A percentile compares a stretch with the other conserved stretches of the same genome.
Evolutionary conservation across 2,888 invertebrate genomes (phyloP).

Genomic region (Drosophila yooni): DNA sequence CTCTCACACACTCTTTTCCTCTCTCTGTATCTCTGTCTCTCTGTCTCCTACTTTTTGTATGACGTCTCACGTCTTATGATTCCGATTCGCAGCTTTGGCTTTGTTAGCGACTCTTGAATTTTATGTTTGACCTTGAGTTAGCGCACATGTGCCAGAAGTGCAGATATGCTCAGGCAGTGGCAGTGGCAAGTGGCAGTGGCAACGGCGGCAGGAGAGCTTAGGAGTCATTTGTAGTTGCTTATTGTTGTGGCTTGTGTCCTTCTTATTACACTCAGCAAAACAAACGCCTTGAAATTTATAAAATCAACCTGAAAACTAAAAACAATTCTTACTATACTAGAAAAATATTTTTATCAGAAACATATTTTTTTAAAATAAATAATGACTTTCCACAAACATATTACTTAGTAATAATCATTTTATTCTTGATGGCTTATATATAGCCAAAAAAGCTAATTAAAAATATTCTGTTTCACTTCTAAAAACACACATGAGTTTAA

Average conservation of each 20-base stretch:
- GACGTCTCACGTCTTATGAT: constrained; percentile 14
- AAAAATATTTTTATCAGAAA: too few species aligned
- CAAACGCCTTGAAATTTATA: not conserved
- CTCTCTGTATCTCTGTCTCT: not conserved
- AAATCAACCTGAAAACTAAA: not conserved
- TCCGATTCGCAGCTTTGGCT: constrained; percentile 21
- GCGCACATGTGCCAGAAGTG: constrained; percentile 70
- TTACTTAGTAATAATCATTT: too few species aligned
- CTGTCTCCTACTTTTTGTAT: not conserved
- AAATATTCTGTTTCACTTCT: too few species aligned
- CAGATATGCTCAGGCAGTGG: constrained; percentile 44
- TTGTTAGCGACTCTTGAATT: constrained; percentile 53
- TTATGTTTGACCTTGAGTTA: constrained; percentile 64
- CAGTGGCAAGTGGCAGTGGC: not conserved
- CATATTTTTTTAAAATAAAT: too few species aligned
- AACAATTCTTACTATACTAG: not conserved
- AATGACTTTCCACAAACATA: too few species aligned
- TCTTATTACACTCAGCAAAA: not conserved
- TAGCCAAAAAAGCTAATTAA: too few species aligned
- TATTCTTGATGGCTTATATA: too few species aligned
- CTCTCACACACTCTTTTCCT: not conserved
- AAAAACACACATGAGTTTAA: too few species aligned
- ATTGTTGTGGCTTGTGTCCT: not conserved
- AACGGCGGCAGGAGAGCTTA: not conserved
- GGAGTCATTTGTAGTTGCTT: constrained; percentile 16